Percentiles rank a stretch among this genome's conserved stretches.
These are phyloP conservation scores for Anticlea derivata DNA, from an alignment of 2,888 invertebrate genomes.

Conservation along the genomic window DNA sequence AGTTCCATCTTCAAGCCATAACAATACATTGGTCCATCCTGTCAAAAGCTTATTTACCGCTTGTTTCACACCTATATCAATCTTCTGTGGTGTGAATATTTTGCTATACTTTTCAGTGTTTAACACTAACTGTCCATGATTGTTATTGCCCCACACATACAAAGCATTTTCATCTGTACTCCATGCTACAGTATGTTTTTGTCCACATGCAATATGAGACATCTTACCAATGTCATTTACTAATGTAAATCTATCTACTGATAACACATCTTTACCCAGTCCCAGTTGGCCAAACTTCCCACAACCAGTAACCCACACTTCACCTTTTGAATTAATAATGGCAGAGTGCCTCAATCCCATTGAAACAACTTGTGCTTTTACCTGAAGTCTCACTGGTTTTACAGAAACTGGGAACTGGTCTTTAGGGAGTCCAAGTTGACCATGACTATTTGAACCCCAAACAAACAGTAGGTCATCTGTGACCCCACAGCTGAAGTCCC, in stretches of 20 bases:
- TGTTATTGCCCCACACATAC: conserved; percentile 93
- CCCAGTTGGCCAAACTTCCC: conserved; percentile 88
- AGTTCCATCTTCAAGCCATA: conserved; percentile 84
- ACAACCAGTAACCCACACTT: conserved; percentile 86
- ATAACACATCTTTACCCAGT: conserved; percentile 65
- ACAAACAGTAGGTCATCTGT: conserved; percentile 88
- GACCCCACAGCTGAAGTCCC: conserved; percentile 91
- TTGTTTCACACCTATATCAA: conserved; percentile 81
- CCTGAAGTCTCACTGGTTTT: conserved; percentile 65
- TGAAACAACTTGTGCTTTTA: conserved; percentile 83
- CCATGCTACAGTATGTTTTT: conserved; percentile 89
- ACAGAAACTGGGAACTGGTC: conserved; percentile 66
- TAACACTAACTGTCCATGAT: conserved; percentile 89
- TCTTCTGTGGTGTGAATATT: conserved; percentile 80
- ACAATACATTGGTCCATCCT: conserved; percentile 92
- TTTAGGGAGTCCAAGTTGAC: conserved; percentile 88
- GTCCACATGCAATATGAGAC: conserved; percentile 89
- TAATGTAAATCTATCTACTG: conserved; percentile 73
- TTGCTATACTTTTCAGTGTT: conserved; percentile 77
- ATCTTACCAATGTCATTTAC: conserved; percentile 83
- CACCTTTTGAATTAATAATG: conserved; percentile 85
- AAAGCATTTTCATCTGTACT: conserved; percentile 80
- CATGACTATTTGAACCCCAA: conserved; percentile 93
- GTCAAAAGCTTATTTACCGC: conserved; percentile 83
- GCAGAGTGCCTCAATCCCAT: conserved; percentile 89